These are phyloP conservation scores for Suricata suricatta DNA, from an alignment of 2,113 vertebrate genomes.

Conservation along the genomic window DNA sequence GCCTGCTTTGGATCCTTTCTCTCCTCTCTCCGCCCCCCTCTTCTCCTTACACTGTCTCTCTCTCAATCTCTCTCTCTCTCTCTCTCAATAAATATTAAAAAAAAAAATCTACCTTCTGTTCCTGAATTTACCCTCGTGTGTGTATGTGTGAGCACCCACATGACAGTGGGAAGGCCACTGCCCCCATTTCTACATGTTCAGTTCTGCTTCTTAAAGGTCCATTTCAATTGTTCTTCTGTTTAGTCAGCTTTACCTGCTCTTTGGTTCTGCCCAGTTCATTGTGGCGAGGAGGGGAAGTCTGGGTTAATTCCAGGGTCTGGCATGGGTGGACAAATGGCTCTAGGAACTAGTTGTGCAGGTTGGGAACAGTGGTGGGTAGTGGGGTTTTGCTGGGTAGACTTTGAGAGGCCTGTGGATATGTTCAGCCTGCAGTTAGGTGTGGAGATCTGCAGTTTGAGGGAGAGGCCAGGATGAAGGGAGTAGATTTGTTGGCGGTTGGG, in stretches of 20 bases:
- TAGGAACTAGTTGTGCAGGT: neutral
- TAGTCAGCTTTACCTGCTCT: neutral
- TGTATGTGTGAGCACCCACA: neutral
- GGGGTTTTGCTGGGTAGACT: neutral
- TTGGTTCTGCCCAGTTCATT: neutral
- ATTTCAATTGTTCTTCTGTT: neutral
- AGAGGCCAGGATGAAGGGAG: neutral
- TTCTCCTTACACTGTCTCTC: too few relatives aligned
- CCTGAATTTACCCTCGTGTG: neutral
- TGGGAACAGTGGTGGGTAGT: neutral
- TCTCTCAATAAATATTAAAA: too few relatives aligned
- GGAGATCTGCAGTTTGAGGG: neutral
- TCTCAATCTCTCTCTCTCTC: too few relatives aligned
- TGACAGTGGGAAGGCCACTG: neutral
- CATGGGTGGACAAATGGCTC: neutral
- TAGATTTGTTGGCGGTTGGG: neutral
- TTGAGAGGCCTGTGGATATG: neutral
- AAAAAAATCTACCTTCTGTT: neutral
- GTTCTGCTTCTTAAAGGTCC: neutral
- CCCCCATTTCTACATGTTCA: neutral
- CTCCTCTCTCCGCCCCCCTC: too few relatives aligned
- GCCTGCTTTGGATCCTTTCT: too few relatives aligned
- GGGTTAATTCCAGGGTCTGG: neutral
- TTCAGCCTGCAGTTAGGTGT: neutral
- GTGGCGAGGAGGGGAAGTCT: neutral